phyloP scores from a whole-genome alignment of 2,113 vertebrate species.

The Xiphophorus maculatus region DNA sequence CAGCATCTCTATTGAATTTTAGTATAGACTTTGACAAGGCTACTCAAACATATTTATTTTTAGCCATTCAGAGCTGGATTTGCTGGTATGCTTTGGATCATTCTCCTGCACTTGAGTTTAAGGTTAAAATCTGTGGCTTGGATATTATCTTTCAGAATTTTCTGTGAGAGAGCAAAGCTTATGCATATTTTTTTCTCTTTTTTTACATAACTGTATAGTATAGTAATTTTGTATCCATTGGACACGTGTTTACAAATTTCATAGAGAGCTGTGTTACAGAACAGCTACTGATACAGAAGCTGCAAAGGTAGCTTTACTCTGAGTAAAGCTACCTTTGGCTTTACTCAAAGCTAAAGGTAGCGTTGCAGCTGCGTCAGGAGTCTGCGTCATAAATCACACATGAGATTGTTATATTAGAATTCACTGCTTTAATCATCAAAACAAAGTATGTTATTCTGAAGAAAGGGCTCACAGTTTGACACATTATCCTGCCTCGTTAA shows the following conservation, averaged over 20 bases:
- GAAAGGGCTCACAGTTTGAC: constrained; percentile 44
- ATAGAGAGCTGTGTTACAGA: background rate
- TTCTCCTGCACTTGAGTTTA: background rate
- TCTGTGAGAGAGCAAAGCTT: background rate
- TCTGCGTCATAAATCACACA: background rate
- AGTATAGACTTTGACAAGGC: background rate
- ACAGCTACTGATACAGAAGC: background rate
- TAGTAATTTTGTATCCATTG: background rate
- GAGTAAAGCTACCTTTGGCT: too few species aligned
- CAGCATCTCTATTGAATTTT: background rate
- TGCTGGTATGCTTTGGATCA: background rate
- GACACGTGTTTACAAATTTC: background rate
- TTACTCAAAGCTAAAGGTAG: too few species aligned
- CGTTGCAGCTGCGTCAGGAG: background rate
- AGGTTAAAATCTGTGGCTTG: background rate
- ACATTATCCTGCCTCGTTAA: constrained; percentile 43
- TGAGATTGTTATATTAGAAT: background rate
- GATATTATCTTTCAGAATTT: too few species aligned
- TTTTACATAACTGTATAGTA: background rate
- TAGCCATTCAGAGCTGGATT: background rate
- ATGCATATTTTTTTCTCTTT: background rate
- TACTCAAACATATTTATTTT: background rate
- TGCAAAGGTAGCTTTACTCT: background rate
- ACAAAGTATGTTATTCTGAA: constrained; percentile 29
- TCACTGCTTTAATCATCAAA: constrained; percentile 21